Percentiles rank a stretch among this genome's conserved stretches.
Conservation (phyloP, 2,797 vertebrate genomes). For the Leptoclinus maculatus region DNA sequence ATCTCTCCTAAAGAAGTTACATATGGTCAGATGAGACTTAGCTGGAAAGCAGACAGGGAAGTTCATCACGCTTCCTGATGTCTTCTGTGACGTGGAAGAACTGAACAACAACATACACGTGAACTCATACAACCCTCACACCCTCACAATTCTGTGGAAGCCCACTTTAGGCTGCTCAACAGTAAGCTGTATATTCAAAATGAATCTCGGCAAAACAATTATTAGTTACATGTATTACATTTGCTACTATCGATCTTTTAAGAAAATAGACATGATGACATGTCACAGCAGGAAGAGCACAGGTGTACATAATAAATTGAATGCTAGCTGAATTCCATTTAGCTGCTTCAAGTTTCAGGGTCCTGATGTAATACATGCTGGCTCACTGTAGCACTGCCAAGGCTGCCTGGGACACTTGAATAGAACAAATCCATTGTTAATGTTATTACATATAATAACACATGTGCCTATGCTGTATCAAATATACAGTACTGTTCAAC, state of each 20-base stretch:
- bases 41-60: not conserved
- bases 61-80: not conserved
- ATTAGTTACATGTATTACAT: not conserved
- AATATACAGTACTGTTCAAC: not conserved
- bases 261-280: not conserved
- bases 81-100: not conserved
- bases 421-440: not conserved
- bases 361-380: not conserved
- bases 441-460: not conserved
- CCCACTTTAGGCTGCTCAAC: not conserved
- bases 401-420: not conserved
- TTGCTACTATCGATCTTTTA: not conserved
- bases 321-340: not conserved
- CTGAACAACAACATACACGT: accelerated
- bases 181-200: not conserved
- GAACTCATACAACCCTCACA: not conserved
- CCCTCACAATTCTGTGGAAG: not conserved
- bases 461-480: not conserved
- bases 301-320: not conserved
- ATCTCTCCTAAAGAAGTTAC: not conserved
- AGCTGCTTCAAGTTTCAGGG: not conserved
- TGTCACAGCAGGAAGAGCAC: not conserved
- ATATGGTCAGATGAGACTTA: not conserved
- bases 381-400: not conserved
- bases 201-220: not conserved